phyloP scores from a whole-genome alignment of 2,888 invertebrate species.

The Altica lythri region DNA sequence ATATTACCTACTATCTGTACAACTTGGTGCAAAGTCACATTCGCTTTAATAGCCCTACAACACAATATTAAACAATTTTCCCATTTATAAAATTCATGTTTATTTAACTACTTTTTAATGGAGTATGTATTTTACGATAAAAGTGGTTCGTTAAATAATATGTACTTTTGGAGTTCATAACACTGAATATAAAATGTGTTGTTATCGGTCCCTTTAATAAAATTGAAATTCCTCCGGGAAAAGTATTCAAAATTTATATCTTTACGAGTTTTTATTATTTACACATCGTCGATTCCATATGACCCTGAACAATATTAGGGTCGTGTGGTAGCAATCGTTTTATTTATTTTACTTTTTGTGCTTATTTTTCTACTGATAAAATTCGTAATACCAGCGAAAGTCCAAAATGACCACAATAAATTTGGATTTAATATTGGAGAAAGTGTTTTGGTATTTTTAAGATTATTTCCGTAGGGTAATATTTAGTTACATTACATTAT shows the following conservation, averaged over 20 bases:
- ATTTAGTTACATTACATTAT: no score
- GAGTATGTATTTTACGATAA: no score
- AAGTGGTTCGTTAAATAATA: no score
- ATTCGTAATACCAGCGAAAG: constrained; percentile 1
- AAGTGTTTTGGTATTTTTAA: no score
- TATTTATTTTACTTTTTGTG: constrained; percentile 8
- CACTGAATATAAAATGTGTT: constrained; percentile 2
- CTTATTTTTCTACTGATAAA: constrained; percentile 9
- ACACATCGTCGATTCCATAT: constrained; percentile 9
- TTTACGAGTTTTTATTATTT: constrained; percentile 15
- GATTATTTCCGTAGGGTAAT: no score
- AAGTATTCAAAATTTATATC: constrained; percentile 7
- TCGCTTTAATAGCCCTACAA: no score
- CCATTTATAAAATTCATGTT: no score
- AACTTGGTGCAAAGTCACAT: no score
- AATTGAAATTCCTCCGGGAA: constrained; percentile 1
- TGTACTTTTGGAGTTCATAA: not conserved
- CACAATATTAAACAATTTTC: no score
- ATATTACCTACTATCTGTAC: no score
- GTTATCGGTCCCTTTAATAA: constrained; percentile 2
- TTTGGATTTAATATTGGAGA: constrained; percentile 10
- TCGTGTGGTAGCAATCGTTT: not conserved
- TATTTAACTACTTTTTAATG: no score
- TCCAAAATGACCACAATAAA: constrained; percentile 8
- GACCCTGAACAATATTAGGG: constrained; percentile 11